Percentiles rank a stretch among this genome's conserved stretches.
These are phyloP conservation scores for Tragelaphus buxtoni DNA, from an alignment of 2,113 vertebrate genomes.

Conservation along the genomic window DNA sequence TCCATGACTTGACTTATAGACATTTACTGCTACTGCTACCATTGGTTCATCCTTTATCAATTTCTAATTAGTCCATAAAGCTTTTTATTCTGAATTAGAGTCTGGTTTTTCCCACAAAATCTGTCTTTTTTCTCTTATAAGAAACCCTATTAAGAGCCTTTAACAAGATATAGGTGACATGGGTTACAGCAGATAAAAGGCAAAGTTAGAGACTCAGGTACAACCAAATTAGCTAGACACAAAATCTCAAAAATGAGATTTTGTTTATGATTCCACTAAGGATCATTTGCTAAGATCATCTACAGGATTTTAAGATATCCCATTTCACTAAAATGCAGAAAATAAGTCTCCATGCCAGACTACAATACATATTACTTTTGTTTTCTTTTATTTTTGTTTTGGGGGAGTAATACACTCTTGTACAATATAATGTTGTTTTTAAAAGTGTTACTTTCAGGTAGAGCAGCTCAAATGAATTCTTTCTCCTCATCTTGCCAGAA, in stretches of 20 bases:
- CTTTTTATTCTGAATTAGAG: not conserved
- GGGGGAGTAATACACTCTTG: not conserved
- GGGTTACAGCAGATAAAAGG: not conserved
- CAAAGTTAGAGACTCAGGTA: not conserved
- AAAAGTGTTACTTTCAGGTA: not conserved
- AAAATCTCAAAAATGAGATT: not conserved
- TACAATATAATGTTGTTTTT: not conserved
- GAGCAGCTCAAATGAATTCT: not conserved
- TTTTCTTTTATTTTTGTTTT: not conserved
- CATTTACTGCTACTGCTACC: not conserved
- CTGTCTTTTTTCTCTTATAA: not conserved
- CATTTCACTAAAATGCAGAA: not conserved
- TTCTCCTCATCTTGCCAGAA: not conserved
- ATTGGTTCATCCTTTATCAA: not conserved
- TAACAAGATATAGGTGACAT: not conserved
- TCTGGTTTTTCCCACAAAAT: not conserved
- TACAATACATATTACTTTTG: not conserved
- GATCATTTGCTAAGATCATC: not conserved
- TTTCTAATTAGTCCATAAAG: not conserved
- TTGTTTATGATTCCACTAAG: constrained; percentile 4
- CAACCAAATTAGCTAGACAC: not conserved
- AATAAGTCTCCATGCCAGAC: not conserved
- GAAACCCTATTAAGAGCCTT: not conserved
- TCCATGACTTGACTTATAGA: not conserved
- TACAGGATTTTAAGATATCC: not conserved